Evolutionary conservation across 1,140 invertebrate genomes (phyloP), one percentile per base, ranked within the genome.

Genomic region (Papilio helenus): DNA sequence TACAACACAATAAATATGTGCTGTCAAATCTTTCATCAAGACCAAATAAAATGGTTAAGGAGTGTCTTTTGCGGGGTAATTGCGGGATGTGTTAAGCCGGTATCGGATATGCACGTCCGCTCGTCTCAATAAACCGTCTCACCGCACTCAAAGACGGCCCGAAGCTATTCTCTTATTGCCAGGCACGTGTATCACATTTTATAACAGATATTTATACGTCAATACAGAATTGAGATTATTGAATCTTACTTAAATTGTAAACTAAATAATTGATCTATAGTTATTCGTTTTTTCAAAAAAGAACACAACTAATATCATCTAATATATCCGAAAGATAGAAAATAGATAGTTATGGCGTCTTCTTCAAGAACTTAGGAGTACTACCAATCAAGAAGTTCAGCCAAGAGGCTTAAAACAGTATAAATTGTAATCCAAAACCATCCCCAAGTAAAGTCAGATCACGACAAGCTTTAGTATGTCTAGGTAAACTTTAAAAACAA

Each of bases 61-160:
- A 29, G 61, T 68, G 12, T 18, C 61, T 68, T 65, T 68, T 29
- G 61, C 61, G 61, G 12, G 1, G 26, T 68, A 68, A 68, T 68
- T 68, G 26, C 23, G 26, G 61, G 61, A 68, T 68, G 61, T 68
- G 26, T 68, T 68, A 61, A 29, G 26, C 61, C 26, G 61, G 61
- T 68, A 29, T 68, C 61, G 61, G 61, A 68, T 68, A 68, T 68
- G 61, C 61, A 68, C 61, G 61, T 68, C 61, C 61, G 61, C 26
- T 68, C 23, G 12, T 34, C 61, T 68, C 61, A 68, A 68, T 68
- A 29, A 26, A 4, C 34, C 34, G 34, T 39, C 34, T 26, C 61
- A 68, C 26, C 61, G 61, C 61, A 29, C 4, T 68, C 26, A 14
- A 12, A 68, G 26, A 29, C 61, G 61, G 61, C 7, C 26, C 14